phyloP scores from a whole-genome alignment of 1,140 invertebrate genomes.

The Bombus impatiens region DNA sequence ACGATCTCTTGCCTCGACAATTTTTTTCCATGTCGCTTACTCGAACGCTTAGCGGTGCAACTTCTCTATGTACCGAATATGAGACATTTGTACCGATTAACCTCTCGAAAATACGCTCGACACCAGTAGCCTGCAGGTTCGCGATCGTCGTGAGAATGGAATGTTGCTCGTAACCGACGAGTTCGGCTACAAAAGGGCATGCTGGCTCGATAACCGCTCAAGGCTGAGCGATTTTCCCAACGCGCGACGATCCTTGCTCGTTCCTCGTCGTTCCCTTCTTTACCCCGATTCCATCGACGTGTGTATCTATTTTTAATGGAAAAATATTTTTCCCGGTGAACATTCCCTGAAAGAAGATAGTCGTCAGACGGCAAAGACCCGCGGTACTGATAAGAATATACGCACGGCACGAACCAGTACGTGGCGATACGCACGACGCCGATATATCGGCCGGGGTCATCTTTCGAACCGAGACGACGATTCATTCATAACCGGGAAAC shows the following conservation, averaged over 20 bases:
- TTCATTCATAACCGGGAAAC: conserved; percentile 56
- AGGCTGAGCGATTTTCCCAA: conserved; percentile 64
- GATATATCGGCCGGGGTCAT: conserved; percentile 47
- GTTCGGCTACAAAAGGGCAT: conserved; percentile 65
- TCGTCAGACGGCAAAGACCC: neutral
- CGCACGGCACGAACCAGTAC: conserved; percentile 41
- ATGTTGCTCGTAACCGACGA: conserved; percentile 65
- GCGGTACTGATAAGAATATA: conserved; percentile 35
- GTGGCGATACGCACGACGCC: conserved; percentile 37
- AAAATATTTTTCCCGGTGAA: neutral
- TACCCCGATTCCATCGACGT: conserved; percentile 17
- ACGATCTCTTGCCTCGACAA: conserved; percentile 39
- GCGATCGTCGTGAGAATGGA: conserved; percentile 68
- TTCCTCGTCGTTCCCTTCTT: conserved; percentile 13
- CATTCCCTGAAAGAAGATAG: neutral
- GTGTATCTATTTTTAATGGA: neutral
- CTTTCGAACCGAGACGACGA: conserved; percentile 43
- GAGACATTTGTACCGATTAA: neutral
- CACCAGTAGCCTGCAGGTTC: conserved; percentile 45
- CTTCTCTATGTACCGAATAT: neutral
- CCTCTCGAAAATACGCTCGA: conserved; percentile 47
- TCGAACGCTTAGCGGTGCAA: neutral
- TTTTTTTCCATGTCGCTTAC: neutral
- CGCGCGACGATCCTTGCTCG: conserved; percentile 19
- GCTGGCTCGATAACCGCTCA: conserved; percentile 60